Conservation (phyloP, 92 coral and sea anemone genomes). For the Porites divaricata region DNA sequence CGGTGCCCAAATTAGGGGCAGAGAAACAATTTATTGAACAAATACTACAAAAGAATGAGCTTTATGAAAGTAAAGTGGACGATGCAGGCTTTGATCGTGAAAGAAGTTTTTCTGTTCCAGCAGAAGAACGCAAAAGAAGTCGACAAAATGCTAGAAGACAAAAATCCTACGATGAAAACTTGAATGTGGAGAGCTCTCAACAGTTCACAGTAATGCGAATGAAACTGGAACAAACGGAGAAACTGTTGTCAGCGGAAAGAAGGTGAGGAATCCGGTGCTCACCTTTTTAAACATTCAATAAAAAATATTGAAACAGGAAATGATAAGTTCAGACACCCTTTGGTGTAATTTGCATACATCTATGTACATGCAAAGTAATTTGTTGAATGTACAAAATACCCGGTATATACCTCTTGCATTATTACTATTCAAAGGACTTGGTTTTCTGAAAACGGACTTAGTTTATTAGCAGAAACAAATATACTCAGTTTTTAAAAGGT, state of each 20-base stretch:
- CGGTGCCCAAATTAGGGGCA: constrained; percentile 79
- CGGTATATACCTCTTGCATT: not conserved
- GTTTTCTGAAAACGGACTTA: not conserved
- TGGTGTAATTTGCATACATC: not conserved
- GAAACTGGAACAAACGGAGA: constrained; percentile 82
- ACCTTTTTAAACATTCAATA: not conserved
- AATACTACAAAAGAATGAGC: constrained; percentile 78
- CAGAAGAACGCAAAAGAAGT: constrained; percentile 58
- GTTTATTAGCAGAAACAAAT: not conserved
- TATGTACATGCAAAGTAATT: not conserved
- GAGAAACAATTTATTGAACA: constrained; percentile 84
- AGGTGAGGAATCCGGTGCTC: constrained; percentile 62
- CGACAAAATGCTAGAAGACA: constrained; percentile 47
- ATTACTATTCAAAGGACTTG: not conserved
- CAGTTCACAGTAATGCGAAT: constrained; percentile 66
- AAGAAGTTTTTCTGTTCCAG: constrained; percentile 52
- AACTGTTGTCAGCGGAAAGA: constrained; percentile 78
- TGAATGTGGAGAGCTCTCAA: constrained; percentile 63
- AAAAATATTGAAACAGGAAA: constrained; percentile 8
- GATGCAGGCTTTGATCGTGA: constrained; percentile 20
- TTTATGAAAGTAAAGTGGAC: constrained; percentile 56
- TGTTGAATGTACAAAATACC: not conserved
- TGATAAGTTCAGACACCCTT: constrained; percentile 1
- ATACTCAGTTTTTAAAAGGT: not conserved
- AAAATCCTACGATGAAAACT: constrained; percentile 45